Base-by-base conservation (phyloP, 2,113 vertebrate genomes). In the Psilopogon haemacephalus region DNA sequence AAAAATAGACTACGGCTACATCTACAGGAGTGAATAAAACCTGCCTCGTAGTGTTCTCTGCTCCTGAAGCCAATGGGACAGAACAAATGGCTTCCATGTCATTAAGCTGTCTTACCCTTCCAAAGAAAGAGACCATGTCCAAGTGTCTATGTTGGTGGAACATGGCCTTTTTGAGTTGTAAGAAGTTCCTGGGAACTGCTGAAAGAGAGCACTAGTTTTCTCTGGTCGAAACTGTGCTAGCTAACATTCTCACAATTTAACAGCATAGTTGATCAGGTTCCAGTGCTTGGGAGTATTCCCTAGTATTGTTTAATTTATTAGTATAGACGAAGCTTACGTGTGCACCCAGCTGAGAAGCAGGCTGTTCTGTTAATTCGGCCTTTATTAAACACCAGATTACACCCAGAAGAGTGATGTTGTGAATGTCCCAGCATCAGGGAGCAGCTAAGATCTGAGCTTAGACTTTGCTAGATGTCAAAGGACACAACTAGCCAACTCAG, bases 281-380 rank as follows among this genome's bases (percentile, higher is more conserved):
- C 95, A 95, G 37, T 35, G 16, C 88, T 83, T 86, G 64, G 71
- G 65, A 94, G 60, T 28, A 35, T 95, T 95, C 83, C 20, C 4
- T 1, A 35, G 68, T 93, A 95, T 94, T 96, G 93, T 96, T 96
- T 89, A 94, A 94, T 96, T 93, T 95, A 93, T 95, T 88, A 90
- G 71, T 88, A 44, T 50, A 70, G 78, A 73, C 73, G 75, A 46
- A 87, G 46, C 37, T 85, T 93, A 83, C 0, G 4, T 91, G 91
- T 80, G 72, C 82, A 88, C 52, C 85, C 95, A 94, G 35, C 88
- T 86, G 95, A 93, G 95, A 94, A 93, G 88, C 90, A 88, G 83
- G 60, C 59, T 95, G 94, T 73, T 95, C 59, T 76, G 50, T 67
- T 95, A 94, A 93, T 83, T 88, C 42, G 74, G 80, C 24, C 46